These are phyloP conservation scores for Sylvia borin DNA, from an alignment of 2,797 vertebrate species.

Conservation along the genomic window DNA sequence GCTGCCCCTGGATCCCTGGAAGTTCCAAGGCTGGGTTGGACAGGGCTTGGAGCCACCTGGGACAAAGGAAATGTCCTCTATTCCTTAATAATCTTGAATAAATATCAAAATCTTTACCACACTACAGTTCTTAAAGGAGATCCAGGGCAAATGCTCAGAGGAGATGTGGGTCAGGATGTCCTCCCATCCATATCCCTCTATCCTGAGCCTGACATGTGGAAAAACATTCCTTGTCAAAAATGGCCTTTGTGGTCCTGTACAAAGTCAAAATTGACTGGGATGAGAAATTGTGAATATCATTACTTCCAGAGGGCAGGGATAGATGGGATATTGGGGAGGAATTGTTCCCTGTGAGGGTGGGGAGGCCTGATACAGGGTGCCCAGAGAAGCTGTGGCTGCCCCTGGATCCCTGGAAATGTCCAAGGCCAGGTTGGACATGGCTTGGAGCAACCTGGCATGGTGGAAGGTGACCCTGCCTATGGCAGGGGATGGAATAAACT, in stretches of 20 bases:
- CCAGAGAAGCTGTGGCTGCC: background rate
- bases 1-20: too few relatives aligned
- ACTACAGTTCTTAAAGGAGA: background rate
- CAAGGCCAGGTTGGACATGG: fast-evolving
- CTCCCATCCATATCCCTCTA: background rate
- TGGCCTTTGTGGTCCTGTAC: background rate
- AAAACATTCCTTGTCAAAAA: background rate
- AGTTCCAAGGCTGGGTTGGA: too few relatives aligned
- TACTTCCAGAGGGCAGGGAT: background rate
- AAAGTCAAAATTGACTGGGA: background rate
- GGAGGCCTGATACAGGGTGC: background rate
- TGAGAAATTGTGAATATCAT: background rate
- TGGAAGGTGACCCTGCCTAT: background rate
- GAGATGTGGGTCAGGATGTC: background rate
- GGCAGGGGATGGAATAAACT: background rate
- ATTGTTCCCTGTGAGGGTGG: fast-evolving
- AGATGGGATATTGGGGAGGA: fast-evolving
- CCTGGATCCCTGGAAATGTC: background rate
- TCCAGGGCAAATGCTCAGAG: background rate
- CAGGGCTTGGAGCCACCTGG: too few relatives aligned
- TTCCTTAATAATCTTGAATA: background rate
- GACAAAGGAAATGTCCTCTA: background rate
- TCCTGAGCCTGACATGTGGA: fast-evolving
- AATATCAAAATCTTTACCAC: background rate
- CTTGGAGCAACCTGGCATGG: fast-evolving